Base-by-base conservation (phyloP, 2,797 vertebrate species). In the Platyrinchus mystaceus region DNA sequence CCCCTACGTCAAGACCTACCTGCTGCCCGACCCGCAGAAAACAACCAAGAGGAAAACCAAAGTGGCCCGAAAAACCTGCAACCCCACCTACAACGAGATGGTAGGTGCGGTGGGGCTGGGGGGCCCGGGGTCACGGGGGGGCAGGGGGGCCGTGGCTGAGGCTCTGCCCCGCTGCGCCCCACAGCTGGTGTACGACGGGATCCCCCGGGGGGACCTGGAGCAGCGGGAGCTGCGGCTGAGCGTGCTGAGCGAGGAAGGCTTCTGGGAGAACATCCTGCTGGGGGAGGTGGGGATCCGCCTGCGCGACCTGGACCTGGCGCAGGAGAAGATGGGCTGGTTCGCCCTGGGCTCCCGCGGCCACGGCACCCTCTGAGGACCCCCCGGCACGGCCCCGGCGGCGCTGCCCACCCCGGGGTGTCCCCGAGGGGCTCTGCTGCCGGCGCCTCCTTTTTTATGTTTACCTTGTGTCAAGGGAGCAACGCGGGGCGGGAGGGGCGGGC, bases 1-100 rank as follows among this genome's bases (percentile, higher is more conserved):
- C 97, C 99, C 99, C 6, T 99, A 99, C 1, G 99, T 99, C 91
- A 99, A 99, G 98, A 98, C 99, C 84, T 99, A 99, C 96, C 98
- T 99, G 67, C 98, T 99, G 69, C 99, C 99, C 0, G 99, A 99
- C 96, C 99, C 99, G 46, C 99, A 99, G 83, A 99, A 99, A 97
- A 99, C 98, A 78, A 99, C 99, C 87, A 99, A 99, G 97, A 99
- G 99, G 97, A 99, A 99, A 98, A 99, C 99, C 64, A 99, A 99
- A 98, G 99, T 98, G 11, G 99, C 99, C 6, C 98, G 99, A 17
- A 99, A 99, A 97, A 99, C 99, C 66, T 99, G 99, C 96, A 99
- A 99, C 97, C 99, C 99, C 66, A 99, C 99, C 50, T 99, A 99
- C 97, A 99, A 99, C 21, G 99, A 99, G 97, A 99, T 99, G 99